Conservation (phyloP, 2,797 vertebrate genomes). For the Choloepus didactylus region DNA sequence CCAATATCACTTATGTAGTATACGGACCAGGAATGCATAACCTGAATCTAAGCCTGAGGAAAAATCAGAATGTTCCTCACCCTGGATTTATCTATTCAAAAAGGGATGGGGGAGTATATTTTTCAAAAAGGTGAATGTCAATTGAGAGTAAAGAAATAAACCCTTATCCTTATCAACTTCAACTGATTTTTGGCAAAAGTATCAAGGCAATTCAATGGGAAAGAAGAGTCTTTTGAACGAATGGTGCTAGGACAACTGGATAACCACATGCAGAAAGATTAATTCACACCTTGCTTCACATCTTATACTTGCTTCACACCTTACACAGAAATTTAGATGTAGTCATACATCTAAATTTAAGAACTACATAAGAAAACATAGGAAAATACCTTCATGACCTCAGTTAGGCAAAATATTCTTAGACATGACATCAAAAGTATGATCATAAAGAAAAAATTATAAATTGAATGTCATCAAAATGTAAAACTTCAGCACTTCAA, state of each 20-base stretch:
- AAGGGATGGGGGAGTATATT: background rate
- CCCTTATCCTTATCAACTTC: background rate
- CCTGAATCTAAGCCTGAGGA: background rate
- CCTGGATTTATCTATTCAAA: background rate
- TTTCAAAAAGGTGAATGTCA: background rate
- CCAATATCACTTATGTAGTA: background rate
- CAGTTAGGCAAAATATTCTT: background rate
- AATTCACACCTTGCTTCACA: background rate
- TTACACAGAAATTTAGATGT: background rate
- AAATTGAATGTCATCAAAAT: background rate
- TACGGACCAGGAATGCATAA: background rate
- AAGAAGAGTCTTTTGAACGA: background rate
- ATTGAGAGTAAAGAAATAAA: background rate
- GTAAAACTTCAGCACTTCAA: background rate
- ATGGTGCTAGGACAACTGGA: background rate
- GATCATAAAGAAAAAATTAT: background rate
- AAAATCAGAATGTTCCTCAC: background rate
- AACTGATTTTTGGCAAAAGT: background rate
- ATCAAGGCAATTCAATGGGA: background rate
- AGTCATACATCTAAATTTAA: background rate
- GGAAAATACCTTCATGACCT: background rate
- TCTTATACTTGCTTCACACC: background rate
- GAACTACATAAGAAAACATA: background rate
- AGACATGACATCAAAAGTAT: background rate
- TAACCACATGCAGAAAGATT: background rate